These are phyloP conservation scores for Emberiza fucata DNA, from an alignment of 2,113 vertebrate genomes.

Conservation along the genomic window DNA sequence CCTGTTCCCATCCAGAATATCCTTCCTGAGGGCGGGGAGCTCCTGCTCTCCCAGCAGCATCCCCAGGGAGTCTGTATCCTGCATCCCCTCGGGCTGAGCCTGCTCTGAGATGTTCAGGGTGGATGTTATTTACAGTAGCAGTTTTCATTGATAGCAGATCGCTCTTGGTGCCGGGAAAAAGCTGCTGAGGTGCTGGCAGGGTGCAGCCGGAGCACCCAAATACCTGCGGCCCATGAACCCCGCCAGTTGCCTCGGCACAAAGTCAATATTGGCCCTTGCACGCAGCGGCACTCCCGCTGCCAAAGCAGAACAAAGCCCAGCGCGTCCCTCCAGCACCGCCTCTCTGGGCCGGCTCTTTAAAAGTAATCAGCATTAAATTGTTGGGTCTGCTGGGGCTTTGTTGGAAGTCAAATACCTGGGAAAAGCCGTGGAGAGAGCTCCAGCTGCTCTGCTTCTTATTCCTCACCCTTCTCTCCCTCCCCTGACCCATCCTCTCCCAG, in stretches of 20 bases:
- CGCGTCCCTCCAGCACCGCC: neutral
- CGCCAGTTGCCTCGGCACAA: neutral
- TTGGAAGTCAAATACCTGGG: neutral
- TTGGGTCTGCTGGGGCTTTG: neutral
- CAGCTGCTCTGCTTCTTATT: neutral
- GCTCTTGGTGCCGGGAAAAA: neutral
- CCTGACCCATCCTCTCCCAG: neutral
- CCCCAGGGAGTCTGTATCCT: neutral
- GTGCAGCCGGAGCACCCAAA: neutral
- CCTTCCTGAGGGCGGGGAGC: neutral
- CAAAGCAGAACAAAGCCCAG: neutral
- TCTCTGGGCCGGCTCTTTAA: neutral
- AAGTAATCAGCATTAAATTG: neutral
- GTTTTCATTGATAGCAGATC: neutral
- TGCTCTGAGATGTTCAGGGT: neutral
- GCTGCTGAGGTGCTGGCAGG: neutral
- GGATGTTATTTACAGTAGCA: neutral
- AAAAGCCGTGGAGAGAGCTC: neutral
- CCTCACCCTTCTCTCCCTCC: neutral
- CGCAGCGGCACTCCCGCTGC: neutral
- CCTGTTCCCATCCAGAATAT: neutral
- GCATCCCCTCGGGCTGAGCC: neutral
- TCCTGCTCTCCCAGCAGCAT: neutral
- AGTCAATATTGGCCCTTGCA: slow-evolving; percentile 21
- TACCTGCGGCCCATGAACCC: neutral